phyloP scores from a whole-genome alignment of 2,797 vertebrate species.

The Hyperoplus lanceolatus region DNA sequence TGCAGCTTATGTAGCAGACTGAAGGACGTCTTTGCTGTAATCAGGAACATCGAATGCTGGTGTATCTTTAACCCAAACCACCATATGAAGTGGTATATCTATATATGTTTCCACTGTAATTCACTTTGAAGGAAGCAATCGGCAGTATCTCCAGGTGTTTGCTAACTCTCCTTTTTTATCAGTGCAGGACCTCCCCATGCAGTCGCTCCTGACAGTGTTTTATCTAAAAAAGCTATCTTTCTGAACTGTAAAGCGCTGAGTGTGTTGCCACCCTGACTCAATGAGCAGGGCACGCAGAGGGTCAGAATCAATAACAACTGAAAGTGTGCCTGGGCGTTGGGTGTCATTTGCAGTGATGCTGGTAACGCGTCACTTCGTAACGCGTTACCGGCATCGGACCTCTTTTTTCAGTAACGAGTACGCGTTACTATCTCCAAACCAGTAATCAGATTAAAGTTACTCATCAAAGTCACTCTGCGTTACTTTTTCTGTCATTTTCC shows the following conservation, averaged over 20 bases:
- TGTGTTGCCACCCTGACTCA: conserved; percentile 69
- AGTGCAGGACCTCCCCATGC: conserved; percentile 24
- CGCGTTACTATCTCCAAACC: no score
- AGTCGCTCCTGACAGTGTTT: conserved; percentile 62
- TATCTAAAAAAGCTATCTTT: conserved; percentile 82
- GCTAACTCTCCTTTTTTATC: conserved; percentile 67
- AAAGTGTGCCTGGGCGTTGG: conserved; percentile 20
- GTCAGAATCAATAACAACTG: conserved; percentile 80
- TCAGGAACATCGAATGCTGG: no score
- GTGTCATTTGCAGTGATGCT: background rate
- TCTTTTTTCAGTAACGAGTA: no score
- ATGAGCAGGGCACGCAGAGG: conserved; percentile 66
- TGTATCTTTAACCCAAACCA: no score
- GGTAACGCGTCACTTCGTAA: no score
- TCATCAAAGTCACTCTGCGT: no score
- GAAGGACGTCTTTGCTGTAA: no score
- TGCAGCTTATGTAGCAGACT: no score
- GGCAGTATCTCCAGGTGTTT: conserved; percentile 67
- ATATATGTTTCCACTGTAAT: conserved; percentile 61
- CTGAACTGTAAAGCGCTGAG: conserved; percentile 72
- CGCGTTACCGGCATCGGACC: no score
- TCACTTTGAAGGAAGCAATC: conserved; percentile 72
- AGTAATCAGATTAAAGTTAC: no score
- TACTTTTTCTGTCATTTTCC: no score
- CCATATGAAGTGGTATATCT: no score